phyloP scores from a whole-genome alignment of 2,888 invertebrate genomes.

The Lamellibrachia satsuma region DNA sequence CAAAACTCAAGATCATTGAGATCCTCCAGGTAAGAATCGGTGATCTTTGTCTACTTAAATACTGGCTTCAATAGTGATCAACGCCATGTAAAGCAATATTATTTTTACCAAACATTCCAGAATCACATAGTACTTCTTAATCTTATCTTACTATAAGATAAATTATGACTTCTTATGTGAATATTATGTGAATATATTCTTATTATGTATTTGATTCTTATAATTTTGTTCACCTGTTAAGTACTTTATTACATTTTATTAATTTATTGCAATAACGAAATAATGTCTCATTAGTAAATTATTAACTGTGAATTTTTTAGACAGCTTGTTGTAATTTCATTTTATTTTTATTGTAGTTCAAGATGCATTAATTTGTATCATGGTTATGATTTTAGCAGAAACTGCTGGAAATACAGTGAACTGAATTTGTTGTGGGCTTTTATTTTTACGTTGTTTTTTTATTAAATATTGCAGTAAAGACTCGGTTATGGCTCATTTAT shows the following conservation, averaged over 20 bases:
- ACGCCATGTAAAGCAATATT: background rate
- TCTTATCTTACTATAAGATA: background rate
- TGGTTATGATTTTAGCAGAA: background rate
- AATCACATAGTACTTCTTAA: background rate
- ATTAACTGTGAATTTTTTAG: background rate
- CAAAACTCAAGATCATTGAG: slow-evolving; percentile 98
- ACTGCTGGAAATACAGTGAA: background rate
- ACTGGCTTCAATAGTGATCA: background rate
- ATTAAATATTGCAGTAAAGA: background rate
- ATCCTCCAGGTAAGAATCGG: slow-evolving; percentile 81
- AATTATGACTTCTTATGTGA: background rate
- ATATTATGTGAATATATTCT: background rate
- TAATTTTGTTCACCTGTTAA: background rate
- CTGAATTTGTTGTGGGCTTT: background rate
- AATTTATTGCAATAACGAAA: too few species aligned
- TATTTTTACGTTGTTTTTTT: background rate
- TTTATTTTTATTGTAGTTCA: background rate
- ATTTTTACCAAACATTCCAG: background rate
- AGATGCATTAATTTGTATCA: background rate
- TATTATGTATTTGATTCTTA: background rate
- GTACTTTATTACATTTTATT: background rate
- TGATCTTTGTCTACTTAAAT: background rate
- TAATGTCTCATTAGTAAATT: too few species aligned
- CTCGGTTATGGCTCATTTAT: background rate
- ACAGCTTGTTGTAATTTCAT: background rate